A percentile compares a stretch with the other conserved stretches of the same genome.
Conservation (phyloP, 2,113 vertebrate genomes). For the Felis chaus region DNA sequence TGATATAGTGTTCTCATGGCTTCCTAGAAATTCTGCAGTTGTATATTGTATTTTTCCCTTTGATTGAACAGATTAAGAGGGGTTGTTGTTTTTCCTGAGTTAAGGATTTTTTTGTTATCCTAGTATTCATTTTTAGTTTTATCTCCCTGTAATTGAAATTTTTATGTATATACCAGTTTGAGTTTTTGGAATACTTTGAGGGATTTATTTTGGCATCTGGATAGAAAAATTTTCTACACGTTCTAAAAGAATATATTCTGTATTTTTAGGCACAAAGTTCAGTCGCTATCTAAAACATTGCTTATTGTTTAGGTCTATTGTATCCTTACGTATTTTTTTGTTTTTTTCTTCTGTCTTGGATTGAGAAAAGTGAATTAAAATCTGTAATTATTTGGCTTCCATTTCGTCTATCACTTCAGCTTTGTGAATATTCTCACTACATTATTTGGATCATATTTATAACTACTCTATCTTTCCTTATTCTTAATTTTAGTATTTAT, state of each 20-base stretch:
- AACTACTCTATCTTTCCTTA: background rate
- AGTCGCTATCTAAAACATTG: background rate
- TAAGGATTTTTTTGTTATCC: background rate
- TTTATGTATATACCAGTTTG: background rate
- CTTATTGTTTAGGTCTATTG: background rate
- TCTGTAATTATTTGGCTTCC: background rate
- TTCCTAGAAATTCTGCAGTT: background rate
- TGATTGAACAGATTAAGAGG: background rate
- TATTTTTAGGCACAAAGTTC: background rate
- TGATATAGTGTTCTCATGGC: background rate
- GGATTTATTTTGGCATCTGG: background rate
- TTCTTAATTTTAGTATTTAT: background rate
- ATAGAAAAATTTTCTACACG: background rate
- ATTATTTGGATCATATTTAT: background rate
- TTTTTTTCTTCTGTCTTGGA: background rate
- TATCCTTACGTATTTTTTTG: background rate
- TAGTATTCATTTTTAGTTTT: background rate
- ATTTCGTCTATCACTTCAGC: background rate
- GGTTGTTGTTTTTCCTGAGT: background rate
- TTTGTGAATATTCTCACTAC: background rate
- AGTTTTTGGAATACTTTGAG: background rate
- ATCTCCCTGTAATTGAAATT: background rate
- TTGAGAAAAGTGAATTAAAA: background rate
- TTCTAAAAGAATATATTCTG: background rate
- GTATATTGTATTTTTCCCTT: background rate